A percentile compares a stretch with the other conserved stretches of the same genome.
Evolutionary conservation across 2,888 invertebrate species (phyloP).

Genomic region (Palloptera scutellata): DNA sequence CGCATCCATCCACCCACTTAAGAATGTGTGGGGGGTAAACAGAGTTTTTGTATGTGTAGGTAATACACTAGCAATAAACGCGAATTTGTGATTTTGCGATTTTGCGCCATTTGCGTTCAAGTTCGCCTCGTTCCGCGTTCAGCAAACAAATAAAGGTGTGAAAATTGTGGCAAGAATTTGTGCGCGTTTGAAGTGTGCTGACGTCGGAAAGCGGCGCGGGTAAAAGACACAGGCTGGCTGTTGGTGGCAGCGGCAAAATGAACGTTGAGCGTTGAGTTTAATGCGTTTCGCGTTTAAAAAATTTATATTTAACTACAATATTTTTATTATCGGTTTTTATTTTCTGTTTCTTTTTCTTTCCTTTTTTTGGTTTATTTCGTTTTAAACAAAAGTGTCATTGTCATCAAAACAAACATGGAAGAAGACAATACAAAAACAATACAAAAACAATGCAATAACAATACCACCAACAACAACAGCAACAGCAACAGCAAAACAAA

Average conservation of each 20-base stretch:
- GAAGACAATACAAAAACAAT: background rate
- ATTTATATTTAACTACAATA: background rate
- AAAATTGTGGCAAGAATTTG: conserved; percentile 7
- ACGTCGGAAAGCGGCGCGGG: no score
- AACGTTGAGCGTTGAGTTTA: background rate
- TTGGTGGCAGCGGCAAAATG: no score
- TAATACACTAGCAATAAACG: no score
- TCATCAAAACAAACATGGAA: conserved; percentile 20
- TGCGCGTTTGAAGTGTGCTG: background rate
- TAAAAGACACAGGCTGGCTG: no score
- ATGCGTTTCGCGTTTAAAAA: conserved; percentile 9
- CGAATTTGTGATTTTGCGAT: no score
- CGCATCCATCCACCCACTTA: no score
- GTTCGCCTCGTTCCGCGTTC: background rate
- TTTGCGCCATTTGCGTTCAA: no score
- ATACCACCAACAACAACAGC: background rate
- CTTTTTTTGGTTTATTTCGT: background rate
- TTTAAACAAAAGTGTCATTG: conserved; percentile 27
- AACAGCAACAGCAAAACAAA: background rate
- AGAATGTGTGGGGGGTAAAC: no score
- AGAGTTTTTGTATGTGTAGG: no score
- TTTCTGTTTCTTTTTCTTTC: background rate
- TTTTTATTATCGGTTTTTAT: background rate
- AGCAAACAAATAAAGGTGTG: conserved; percentile 18
- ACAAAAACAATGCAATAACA: background rate